Evolutionary conservation across 2,113 vertebrate species (phyloP).

Genomic region (Parus major): DNA sequence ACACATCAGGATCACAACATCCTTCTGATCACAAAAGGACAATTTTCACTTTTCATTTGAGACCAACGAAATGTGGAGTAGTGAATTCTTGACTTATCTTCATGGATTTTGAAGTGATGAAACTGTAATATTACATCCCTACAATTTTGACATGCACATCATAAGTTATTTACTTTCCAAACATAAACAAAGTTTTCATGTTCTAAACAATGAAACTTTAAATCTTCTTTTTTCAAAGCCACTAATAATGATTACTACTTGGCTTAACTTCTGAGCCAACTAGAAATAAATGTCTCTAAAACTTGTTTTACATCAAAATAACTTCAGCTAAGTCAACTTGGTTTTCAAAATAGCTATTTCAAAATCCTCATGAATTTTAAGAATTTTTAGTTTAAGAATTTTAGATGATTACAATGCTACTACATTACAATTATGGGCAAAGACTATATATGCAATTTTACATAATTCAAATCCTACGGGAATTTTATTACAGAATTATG

Average conservation of each 20-base stretch:
- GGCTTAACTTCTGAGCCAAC: not conserved
- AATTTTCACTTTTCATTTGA: not conserved
- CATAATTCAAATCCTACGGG: not conserved
- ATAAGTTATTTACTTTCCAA: not conserved
- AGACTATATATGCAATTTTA: not conserved
- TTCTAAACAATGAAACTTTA: not conserved
- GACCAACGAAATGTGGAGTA: not conserved
- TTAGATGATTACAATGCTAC: not conserved
- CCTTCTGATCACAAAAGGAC: not conserved
- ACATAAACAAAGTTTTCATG: not conserved
- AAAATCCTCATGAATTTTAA: not conserved
- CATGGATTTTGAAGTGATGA: not conserved
- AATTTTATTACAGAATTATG: conserved; percentile 49
- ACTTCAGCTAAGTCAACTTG: not conserved
- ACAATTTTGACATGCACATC: not conserved
- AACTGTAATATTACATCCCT: not conserved
- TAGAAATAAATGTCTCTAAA: not conserved
- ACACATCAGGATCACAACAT: not conserved
- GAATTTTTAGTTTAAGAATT: not conserved
- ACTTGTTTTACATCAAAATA: not conserved
- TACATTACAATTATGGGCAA: not conserved
- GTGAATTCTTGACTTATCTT: not conserved
- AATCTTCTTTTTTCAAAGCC: not conserved
- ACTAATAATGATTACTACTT: not conserved
- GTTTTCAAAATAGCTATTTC: not conserved